Base-by-base conservation (phyloP, 2,113 vertebrate genomes). In the Leucosticte australis region DNA sequence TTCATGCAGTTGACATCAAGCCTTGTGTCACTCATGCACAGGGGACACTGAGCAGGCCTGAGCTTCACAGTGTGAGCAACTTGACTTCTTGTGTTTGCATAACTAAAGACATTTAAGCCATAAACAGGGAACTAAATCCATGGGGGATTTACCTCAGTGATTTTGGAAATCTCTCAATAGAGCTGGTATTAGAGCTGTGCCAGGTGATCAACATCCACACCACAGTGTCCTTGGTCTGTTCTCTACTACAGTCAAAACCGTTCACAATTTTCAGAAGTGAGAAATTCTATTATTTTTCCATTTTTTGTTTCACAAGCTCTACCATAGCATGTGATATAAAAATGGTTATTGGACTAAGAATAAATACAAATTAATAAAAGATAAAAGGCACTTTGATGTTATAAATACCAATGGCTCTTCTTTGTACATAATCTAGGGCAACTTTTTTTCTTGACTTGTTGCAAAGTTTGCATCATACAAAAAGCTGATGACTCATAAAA, bases 401-500 rank as follows among this genome's bases (percentile, higher is more conserved):
- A 85, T 75, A 89, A 86, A 85, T 77, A 93, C 90, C 91, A 59
- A 94, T 84, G 92, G 53, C 96, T 70, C 59, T 94, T 65, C 93
- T 94, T 87, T 92, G 79, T 92, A 74, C 85, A 94, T 97, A 97
- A 96, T 97, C 89, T 91, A 95, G 90, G 93, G 84, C 87, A 86
- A 80, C 92, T 87, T 85, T 94, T 95, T 95, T 89, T 69, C 83
- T 91, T 6, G 73, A 95, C 95, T 94, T 92, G 76, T 73, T 94
- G 92, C 87, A 92, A 94, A 94, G 75, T 96, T 97, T 95, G 95
- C 94, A 95, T 91, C 92, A 93, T 76, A 96, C 89, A 80, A 90
- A 93, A 94, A 95, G 93, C 90, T 89, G 81, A 94, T 96, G 95
- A 96, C 96, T 97, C 95, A 97, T 4, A 81, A 92, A 95, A 95